Evolutionary conservation across 1,140 invertebrate genomes (phyloP).

Genomic region (Reticulitermes speratus): DNA sequence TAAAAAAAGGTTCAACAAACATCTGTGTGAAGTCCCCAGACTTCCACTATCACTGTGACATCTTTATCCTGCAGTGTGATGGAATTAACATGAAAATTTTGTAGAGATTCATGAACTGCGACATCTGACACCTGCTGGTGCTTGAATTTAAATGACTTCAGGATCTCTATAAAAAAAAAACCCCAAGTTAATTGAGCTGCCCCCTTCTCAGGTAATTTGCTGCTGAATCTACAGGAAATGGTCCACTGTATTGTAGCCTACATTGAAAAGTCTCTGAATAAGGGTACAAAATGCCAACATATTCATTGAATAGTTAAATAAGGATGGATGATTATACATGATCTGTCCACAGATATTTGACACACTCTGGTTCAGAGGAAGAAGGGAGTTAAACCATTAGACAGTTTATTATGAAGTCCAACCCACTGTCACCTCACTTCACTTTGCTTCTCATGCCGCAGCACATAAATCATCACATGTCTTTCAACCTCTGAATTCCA

Average conservation of each 20-base stretch:
- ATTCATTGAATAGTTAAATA: neutral
- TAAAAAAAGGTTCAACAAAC: no score
- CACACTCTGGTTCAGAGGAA: no score
- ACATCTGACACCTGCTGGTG: neutral
- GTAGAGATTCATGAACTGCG: neutral
- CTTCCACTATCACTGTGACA: neutral
- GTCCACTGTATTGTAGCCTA: neutral
- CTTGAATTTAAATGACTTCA: neutral
- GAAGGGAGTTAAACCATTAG: no score
- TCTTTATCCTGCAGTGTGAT: neutral
- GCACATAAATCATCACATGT: slow-evolving; percentile 28
- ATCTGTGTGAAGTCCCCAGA: no score
- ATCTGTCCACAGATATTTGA: no score
- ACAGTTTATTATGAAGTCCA: no score
- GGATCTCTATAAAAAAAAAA: neutral
- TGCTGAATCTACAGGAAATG: no score
- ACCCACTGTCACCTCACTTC: no score
- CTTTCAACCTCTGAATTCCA: slow-evolving; percentile 61
- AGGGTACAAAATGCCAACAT: no score
- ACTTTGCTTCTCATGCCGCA: neutral
- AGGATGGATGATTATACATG: neutral
- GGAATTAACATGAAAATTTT: neutral
- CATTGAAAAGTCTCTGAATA: neutral
- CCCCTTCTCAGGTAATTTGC: neutral
- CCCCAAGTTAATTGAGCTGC: neutral